Percentiles rank a stretch among this genome's conserved stretches.
Evolutionary conservation across 2,797 vertebrate genomes (phyloP).

Genomic region (Fistularia tabacaria): DNA sequence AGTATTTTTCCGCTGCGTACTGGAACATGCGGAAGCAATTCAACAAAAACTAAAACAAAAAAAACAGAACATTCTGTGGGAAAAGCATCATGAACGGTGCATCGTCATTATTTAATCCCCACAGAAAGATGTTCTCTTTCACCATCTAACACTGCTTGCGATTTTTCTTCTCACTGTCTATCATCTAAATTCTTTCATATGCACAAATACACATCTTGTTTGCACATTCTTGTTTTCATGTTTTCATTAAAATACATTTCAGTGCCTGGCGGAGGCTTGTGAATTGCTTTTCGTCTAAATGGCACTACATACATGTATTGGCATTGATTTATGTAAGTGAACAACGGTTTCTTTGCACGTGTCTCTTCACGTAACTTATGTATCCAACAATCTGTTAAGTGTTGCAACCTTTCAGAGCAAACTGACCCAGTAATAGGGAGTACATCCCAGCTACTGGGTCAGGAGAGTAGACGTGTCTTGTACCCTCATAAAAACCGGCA

Average conservation of each 20-base stretch:
- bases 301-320: background rate
- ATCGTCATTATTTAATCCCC: too few relatives aligned
- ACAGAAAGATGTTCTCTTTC: too few relatives aligned
- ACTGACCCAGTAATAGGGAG: constrained; percentile 24
- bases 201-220: too few relatives aligned
- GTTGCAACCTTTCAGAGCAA: constrained; percentile 33
- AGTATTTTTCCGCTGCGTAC: constrained; percentile 11
- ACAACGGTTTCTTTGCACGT: constrained; percentile 11
- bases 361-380: constrained; percentile 17
- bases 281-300: too few relatives aligned
- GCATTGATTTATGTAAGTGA: constrained; percentile 15
- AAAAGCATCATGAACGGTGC: constrained; percentile 10
- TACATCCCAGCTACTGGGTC: constrained; percentile 28
- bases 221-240: too few relatives aligned
- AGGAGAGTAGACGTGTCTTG: constrained; percentile 18
- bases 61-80: constrained; percentile 12
- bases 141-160: too few relatives aligned
- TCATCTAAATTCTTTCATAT: too few relatives aligned
- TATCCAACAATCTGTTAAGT: constrained; percentile 12
- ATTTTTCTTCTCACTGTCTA: too few relatives aligned
- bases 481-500: constrained; percentile 21
- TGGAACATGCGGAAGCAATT: constrained; percentile 10
- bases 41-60: constrained; percentile 9
- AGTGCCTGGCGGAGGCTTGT: too few relatives aligned
- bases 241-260: too few relatives aligned